These are phyloP conservation scores for Eurytoma californica DNA, from an alignment of 2,888 invertebrate species.

Conservation along the genomic window DNA sequence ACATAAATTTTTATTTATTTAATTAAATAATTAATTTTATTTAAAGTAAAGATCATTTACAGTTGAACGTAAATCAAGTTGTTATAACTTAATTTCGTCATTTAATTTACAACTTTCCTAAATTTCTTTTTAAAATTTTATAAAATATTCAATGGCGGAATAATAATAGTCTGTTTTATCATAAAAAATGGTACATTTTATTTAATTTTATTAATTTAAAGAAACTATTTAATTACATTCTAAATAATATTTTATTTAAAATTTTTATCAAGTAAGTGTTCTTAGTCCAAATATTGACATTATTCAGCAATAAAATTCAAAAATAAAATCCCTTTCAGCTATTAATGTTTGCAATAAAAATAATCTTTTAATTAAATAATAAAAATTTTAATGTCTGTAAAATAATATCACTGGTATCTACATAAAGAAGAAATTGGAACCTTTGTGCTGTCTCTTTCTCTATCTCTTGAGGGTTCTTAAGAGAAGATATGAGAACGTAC, in stretches of 20 bases:
- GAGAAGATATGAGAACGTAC: slow-evolving; percentile 55
- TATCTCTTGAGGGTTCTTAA: slow-evolving; percentile 52
- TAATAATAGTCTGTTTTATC: too few species aligned
- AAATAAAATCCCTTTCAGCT: too few species aligned
- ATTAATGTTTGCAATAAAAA: neutral
- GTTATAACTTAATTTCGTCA: neutral
- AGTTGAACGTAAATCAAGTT: neutral
- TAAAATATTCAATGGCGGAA: too few species aligned
- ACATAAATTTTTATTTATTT: slow-evolving; percentile 36
- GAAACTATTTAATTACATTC: too few species aligned
- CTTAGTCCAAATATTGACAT: too few species aligned
- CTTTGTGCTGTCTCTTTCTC: slow-evolving; percentile 45
- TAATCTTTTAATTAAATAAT: slow-evolving; percentile 41
- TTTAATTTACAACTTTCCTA: neutral
- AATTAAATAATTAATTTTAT: slow-evolving; percentile 31
- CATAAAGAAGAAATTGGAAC: slow-evolving; percentile 52
- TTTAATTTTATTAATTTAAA: too few species aligned
- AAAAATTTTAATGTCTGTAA: slow-evolving; percentile 34
- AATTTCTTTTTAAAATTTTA: too few species aligned
- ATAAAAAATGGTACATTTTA: too few species aligned
- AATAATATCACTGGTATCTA: slow-evolving; percentile 36
- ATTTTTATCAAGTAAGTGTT: too few species aligned
- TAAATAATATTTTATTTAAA: too few species aligned
- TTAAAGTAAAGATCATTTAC: neutral
- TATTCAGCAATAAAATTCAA: too few species aligned